Conservation (phyloP, 1,140 invertebrate genomes). For the Chlorops oryzae region DNA sequence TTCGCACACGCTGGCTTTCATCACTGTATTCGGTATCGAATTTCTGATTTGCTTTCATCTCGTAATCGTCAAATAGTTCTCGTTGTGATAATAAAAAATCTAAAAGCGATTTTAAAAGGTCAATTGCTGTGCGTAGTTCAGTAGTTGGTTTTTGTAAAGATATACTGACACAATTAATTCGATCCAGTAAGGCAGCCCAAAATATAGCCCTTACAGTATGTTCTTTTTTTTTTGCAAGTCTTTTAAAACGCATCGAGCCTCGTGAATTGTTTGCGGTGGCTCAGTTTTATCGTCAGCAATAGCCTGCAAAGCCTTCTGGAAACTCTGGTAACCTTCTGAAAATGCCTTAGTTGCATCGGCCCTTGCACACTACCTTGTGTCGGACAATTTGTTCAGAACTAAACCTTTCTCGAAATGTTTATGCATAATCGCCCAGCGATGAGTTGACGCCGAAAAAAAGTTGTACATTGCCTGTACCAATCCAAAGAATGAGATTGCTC, state of each 20-base stretch:
- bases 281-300: not conserved
- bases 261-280: not conserved
- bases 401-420: not conserved
- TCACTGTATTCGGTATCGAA: not conserved
- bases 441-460: too few species aligned
- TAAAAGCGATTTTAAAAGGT: slow-evolving; percentile 16
- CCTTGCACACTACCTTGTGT: not conserved
- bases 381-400: not conserved
- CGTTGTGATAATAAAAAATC: slow-evolving; percentile 12
- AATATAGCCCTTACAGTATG: not conserved
- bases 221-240: not conserved
- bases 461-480: slow-evolving; percentile 14
- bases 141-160: slow-evolving; percentile 7
- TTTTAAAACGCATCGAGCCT: not conserved
- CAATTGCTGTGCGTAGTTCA: slow-evolving; percentile 13
- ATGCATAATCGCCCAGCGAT: not conserved
- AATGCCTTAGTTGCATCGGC: not conserved
- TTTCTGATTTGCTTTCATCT: slow-evolving; percentile 7
- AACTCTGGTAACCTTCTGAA: not conserved
- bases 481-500: slow-evolving; percentile 21
- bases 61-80: slow-evolving; percentile 13
- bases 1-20: slow-evolving; percentile 5
- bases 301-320: not conserved
- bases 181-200: not conserved
- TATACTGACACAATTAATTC: not conserved